phyloP scores from a whole-genome alignment of 2,113 vertebrate genomes.

The Alethe castanea region DNA sequence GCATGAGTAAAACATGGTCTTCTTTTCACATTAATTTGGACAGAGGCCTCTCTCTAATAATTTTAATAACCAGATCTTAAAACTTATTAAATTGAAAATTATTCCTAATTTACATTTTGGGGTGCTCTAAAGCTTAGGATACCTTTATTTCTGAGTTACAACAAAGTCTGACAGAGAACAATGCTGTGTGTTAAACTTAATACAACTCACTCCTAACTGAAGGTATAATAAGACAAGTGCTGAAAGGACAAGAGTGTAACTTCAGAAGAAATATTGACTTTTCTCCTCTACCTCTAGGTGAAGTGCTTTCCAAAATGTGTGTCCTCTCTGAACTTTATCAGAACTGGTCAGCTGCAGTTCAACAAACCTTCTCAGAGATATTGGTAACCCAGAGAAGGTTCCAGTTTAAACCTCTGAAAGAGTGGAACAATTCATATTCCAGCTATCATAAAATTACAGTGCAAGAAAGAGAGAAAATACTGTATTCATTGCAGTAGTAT shows the following conservation, averaged over 20 bases:
- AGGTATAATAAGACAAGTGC: neutral
- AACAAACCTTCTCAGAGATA: neutral
- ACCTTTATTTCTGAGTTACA: neutral
- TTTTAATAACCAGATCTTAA: neutral
- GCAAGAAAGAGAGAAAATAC: neutral
- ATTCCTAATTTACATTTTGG: neutral
- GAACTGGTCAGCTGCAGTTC: neutral
- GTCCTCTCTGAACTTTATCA: neutral
- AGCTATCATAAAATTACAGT: neutral
- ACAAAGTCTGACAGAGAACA: neutral
- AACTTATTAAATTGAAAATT: neutral
- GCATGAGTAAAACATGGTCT: neutral
- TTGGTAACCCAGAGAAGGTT: neutral
- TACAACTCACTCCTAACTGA: neutral
- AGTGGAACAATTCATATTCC: neutral
- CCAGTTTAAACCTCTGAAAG: neutral
- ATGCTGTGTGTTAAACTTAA: neutral
- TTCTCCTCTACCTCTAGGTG: neutral
- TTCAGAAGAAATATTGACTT: neutral
- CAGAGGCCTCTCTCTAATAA: neutral
- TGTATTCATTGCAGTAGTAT: conserved; percentile 1
- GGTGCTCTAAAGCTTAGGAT: neutral
- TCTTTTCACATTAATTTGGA: neutral
- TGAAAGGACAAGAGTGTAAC: neutral
- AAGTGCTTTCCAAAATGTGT: neutral